Evolutionary conservation across 1,140 invertebrate genomes (phyloP), one percentile per base, ranked within the genome.

Genomic region (Heliothis subflexa): DNA sequence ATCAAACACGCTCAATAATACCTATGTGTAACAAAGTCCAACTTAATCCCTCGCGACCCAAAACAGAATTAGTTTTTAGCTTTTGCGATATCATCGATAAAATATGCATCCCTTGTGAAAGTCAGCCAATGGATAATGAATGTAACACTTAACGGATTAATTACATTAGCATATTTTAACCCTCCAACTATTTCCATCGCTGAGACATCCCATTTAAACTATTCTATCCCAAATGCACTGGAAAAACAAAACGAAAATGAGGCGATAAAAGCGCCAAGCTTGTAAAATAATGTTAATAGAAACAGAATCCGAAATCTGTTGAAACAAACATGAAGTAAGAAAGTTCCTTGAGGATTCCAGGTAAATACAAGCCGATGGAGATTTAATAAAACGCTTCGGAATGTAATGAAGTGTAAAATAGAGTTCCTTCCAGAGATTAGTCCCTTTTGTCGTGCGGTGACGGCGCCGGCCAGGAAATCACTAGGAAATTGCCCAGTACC

Each of bases 361-460:
- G 55, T 73, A 73, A 71, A 73, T 59, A 73, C 54, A 21, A 68
- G 13, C 52, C 57, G 28, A 73, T 80, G 55, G 50, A 72, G 55
- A 81, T 81, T 83, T 79, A 85, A 83, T 84, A 82, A 84, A 86
- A 84, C 81, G 66, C 81, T 84, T 84, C 71, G 77, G 76, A 64
- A 85, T 84, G 86, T 89, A 90, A 88, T 90, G 88, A 89, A 88
- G 83, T 86, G 85, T 88, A 86, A 88, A 92, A 92, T 88, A 83
- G 82, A 88, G 85, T 91, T 91, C 88, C 89, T 88, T 88, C 80
- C 83, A 87, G 78, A 89, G 88, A 92, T 91, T 90, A 89, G 87
- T 86, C 78, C 84, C 85, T 89, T 89, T 91, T 91, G 89, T 88
- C 84, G 85, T 78, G 80, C 64, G 78, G 80, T 73, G 54, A 14